Conservation (phyloP, 2,113 vertebrate genomes). For the Otus sunia region DNA sequence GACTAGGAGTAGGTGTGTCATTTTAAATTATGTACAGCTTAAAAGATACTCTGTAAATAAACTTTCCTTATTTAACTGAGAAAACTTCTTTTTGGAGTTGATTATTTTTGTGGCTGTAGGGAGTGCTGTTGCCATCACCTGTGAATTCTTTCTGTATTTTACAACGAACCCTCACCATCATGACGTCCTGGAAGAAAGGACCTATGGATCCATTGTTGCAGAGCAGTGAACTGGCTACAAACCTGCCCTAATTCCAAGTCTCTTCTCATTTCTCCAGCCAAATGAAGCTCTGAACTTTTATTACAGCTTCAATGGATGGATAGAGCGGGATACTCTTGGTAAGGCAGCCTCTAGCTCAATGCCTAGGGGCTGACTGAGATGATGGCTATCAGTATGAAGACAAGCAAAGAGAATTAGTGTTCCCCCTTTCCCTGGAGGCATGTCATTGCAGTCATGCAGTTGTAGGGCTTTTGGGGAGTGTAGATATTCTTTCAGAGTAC, state of each 20-base stretch:
- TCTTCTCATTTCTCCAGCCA: not conserved
- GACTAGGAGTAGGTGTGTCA: not conserved
- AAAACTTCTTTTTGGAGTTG: not conserved
- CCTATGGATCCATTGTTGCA: fast-evolving
- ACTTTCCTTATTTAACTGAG: not conserved
- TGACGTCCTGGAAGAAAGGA: not conserved
- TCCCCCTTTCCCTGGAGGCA: not conserved
- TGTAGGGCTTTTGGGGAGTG: not conserved
- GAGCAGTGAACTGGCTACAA: not conserved
- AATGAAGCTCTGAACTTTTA: not conserved
- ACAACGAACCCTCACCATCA: not conserved
- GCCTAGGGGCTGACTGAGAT: not conserved
- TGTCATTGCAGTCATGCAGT: not conserved
- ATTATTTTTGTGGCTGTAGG: not conserved
- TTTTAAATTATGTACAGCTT: not conserved
- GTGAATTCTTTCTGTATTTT: not conserved
- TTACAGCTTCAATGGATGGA: not conserved
- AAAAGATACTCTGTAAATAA: not conserved
- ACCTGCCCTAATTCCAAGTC: not conserved
- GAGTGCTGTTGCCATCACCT: not conserved
- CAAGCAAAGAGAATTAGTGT: not conserved
- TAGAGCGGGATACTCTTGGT: not conserved
- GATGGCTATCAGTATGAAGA: not conserved
- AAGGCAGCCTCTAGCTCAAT: not conserved
- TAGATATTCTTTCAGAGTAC: not conserved